phyloP scores from a whole-genome alignment of 2,113 vertebrate species.

The Syngnathus floridae region DNA sequence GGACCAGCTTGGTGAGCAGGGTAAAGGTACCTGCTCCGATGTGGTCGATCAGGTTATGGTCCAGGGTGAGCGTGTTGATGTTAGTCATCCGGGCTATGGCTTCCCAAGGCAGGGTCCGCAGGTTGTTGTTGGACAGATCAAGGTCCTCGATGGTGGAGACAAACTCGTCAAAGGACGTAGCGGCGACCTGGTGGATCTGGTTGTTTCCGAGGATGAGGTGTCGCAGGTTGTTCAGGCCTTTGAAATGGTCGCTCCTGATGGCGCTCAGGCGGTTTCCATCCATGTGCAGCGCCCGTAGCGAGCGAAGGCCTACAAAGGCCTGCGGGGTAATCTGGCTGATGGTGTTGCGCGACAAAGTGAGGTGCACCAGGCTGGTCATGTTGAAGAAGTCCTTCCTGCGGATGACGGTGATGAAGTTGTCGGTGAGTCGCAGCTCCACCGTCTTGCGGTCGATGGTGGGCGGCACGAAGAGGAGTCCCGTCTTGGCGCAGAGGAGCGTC shows the following conservation, averaged over 20 bases:
- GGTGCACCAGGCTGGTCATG: constrained; percentile 93
- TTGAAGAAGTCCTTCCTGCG: constrained; percentile 86
- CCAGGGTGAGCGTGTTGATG: constrained; percentile 85
- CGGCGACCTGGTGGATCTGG: constrained; percentile 82
- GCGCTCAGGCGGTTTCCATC: constrained; percentile 84
- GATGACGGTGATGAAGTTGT: constrained; percentile 91
- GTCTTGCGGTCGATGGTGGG: constrained; percentile 86
- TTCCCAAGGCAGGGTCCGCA: constrained; percentile 84
- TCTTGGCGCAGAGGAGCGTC: constrained; percentile 91
- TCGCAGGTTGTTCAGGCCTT: constrained; percentile 81
- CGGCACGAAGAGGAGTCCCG: constrained; percentile 85
- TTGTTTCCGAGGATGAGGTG: constrained; percentile 93
- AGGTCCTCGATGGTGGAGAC: constrained; percentile 88
- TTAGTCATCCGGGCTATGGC: constrained; percentile 87
- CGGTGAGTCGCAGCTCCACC: constrained; percentile 87
- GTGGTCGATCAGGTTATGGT: constrained; percentile 90
- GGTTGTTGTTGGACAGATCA: constrained; percentile 90
- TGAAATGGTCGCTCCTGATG: constrained; percentile 80
- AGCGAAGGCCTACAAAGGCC: constrained; percentile 80
- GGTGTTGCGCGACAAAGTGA: constrained; percentile 90
- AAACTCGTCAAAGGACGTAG: constrained; percentile 82
- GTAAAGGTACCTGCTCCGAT: constrained; percentile 84
- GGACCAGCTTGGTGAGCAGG: constrained; percentile 81
- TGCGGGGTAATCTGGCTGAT: constrained; percentile 84
- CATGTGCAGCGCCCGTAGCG: constrained; percentile 85